Evolutionary conservation across 2,888 invertebrate genomes (phyloP), one percentile per base, ranked within the genome.

Genomic region (Mellilla xanthometata): DNA sequence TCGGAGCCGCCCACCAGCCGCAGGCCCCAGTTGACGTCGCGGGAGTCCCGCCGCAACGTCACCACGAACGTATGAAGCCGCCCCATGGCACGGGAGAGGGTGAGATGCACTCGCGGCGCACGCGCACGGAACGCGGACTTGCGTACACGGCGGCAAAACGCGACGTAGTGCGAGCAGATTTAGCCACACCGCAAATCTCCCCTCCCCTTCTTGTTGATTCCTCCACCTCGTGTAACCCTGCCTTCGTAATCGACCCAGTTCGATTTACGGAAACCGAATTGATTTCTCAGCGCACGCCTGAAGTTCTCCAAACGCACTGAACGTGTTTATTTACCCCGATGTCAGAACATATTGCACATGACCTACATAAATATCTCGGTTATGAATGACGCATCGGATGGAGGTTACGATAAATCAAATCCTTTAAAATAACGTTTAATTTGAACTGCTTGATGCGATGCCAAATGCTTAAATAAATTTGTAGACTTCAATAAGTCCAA

Each of bases 1-100:
- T 97, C 96, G 58, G 94, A 92, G 64, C 96, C 96, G 64, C 97
- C 97, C 58, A 95, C 95, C 62, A 97, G 91, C 65, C 96, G 93
- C 67, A 97, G 94, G 49, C 97, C 97, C 96, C 96, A 97, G 70
- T 94, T 94, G 68, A 93, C 93, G 61, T 91, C 91, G 61, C 91
- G 91, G 68, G 92, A 91, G 67, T 94, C 93, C 61, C 96, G 93
- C 66, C 91, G 92, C 68, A 96, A 91, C 59, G 92, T 92, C 70
- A 96, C 93, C 68, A 93, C 92, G 77, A 95, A 91, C 75, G 94
- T 94, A 76, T 95, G 95, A 79, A 93, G 90, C 80, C 93, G 94
- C 82, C 93, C 93, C 93, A 92, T 92, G 69, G 70, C 83, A 68
- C 42, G 57, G 52, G 60, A 60, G 46, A 58, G 58, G 39, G 61